Evolutionary conservation across 2,113 vertebrate species (phyloP), one percentile per base, ranked within the genome.

Genomic region (Ranitomeya variabilis): DNA sequence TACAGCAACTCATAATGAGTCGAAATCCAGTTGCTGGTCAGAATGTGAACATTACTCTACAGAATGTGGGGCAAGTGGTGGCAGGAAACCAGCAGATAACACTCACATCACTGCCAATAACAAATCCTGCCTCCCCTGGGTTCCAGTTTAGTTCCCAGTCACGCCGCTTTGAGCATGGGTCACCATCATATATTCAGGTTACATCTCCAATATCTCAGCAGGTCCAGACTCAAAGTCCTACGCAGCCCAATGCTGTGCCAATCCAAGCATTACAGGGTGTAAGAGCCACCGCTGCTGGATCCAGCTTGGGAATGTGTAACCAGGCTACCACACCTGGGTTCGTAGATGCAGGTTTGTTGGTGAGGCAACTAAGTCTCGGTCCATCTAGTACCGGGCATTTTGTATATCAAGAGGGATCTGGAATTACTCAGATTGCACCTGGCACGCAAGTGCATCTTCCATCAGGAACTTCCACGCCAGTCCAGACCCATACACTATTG

Each of bases 31-130:
- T 97, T 52, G 94, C 96, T 0, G 96, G 96, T 67, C 97, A 96
- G 92, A 98, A 98, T 15, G 94, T 98, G 91, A 98, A 98, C 94
- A 97, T 98, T 92, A 97, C 97, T 0, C 93, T 98, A 90, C 97
- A 98, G 90, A 98, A 98, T 23, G 96, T 98, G 57, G 96, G 96
- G 8, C 92, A 95, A 0, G 93, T 95, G 83, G 95, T 96, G 73
- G 91, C 94, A 2, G 95, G 95, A 83, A 97, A 95, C 93, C 97
- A 97, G 91, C 97, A 97, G 93, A 97, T 98, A 87, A 98, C 97
- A 0, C 95, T 98, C 0, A 96, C 97, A 8, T 93, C 96, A 0
- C 87, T 98, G 81, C 96, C 97, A 0, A 92, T 97, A 19, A 95
- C 96, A 0, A 98, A 93, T 90, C 96, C 97, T 0, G 95, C 95